Evolutionary conservation across 2,113 vertebrate species (phyloP).

Genomic region (Chloropsis cyanopogon): DNA sequence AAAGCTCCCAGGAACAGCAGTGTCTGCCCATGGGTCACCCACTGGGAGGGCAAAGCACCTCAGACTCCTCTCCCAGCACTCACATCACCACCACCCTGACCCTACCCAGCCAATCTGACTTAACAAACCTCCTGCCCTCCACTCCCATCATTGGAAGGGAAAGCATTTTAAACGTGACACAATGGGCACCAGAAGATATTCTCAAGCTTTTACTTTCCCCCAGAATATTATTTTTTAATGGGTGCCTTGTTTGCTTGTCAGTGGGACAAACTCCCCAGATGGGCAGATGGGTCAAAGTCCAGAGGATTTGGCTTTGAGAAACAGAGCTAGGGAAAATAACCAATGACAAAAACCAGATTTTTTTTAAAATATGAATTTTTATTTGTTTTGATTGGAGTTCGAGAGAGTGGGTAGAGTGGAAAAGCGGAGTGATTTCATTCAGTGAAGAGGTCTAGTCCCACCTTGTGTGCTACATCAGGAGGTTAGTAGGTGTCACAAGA

Average conservation of each 20-base stretch:
- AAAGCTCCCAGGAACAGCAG: neutral
- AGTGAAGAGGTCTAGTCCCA: conserved; percentile 3
- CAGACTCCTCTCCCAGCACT: neutral
- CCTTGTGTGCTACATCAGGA: conserved; percentile 1
- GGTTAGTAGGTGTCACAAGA: conserved; percentile 6
- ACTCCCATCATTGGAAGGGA: neutral
- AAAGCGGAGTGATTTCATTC: conserved; percentile 14
- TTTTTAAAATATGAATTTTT: conserved; percentile 55
- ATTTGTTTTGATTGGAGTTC: conserved; percentile 20
- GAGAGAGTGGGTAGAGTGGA: conserved; percentile 44
- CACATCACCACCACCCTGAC: neutral
- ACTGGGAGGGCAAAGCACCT: neutral
- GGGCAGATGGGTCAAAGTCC: neutral
- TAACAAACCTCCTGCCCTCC: neutral
- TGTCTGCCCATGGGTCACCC: neutral
- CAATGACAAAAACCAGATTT: neutral
- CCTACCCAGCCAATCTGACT: neutral
- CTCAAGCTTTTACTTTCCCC: neutral
- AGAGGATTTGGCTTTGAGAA: neutral
- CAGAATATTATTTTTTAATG: neutral
- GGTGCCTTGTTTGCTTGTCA: neutral
- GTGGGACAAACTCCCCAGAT: neutral
- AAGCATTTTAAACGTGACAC: neutral
- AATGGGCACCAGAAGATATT: neutral
- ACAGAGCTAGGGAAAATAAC: neutral